Percentiles rank a stretch among this genome's conserved stretches.
These are phyloP conservation scores for Bembecia ichneumoniformis DNA, from an alignment of 2,888 invertebrate genomes.

Conservation along the genomic window DNA sequence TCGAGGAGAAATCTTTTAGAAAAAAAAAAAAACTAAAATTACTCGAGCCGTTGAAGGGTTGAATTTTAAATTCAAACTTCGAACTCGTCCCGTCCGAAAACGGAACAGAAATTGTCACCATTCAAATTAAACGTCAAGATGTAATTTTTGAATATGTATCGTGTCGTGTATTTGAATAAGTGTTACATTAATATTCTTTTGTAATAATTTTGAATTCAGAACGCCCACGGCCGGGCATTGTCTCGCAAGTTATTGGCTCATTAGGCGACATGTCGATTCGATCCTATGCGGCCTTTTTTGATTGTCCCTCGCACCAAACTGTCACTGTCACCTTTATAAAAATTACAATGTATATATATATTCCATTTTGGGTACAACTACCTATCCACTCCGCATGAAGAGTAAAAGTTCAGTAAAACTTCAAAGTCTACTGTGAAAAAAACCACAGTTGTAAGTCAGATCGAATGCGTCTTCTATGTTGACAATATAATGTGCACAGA, in stretches of 20 bases:
- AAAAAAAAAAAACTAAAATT: constrained; percentile 52
- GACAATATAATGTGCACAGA: too few species aligned
- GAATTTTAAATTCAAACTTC: constrained; percentile 24
- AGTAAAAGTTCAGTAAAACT: too few species aligned
- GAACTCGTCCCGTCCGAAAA: constrained; percentile 41
- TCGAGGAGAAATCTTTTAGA: constrained; percentile 30
- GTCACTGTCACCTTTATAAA: neutral
- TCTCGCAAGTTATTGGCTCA: constrained; percentile 70
- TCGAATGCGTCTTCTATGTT: too few species aligned
- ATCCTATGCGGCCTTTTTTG: neutral
- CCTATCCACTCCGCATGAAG: too few species aligned
- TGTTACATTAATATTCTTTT: constrained; percentile 71
- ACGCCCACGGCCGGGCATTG: constrained; percentile 66
- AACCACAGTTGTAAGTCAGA: too few species aligned
- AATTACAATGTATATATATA: too few species aligned
- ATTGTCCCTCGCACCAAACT: neutral
- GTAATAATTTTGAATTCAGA: constrained; percentile 65
- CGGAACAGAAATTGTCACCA: constrained; percentile 42
- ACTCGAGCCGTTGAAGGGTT: constrained; percentile 9
- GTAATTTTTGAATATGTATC: constrained; percentile 63
- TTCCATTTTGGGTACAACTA: too few species aligned
- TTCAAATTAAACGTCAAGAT: constrained; percentile 59
- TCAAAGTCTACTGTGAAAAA: too few species aligned
- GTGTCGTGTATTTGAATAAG: constrained; percentile 64
- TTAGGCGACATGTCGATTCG: constrained; percentile 51